Evolutionary conservation across 2,888 invertebrate genomes (phyloP).

Genomic region (Apoderus coryli): DNA sequence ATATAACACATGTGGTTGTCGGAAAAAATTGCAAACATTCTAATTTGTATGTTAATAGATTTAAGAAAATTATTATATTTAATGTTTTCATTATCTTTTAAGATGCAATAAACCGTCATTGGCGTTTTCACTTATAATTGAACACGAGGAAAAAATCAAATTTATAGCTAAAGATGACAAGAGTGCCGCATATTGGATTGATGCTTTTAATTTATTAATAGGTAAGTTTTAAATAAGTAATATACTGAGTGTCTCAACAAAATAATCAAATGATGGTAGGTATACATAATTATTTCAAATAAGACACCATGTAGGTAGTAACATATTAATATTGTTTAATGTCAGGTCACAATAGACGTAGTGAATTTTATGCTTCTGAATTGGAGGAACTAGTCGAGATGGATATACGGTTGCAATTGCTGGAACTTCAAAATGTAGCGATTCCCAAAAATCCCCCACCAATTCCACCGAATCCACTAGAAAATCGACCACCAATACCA

Average conservation of each 20-base stretch:
- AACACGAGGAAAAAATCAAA: slow-evolving; percentile 24
- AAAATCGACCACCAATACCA: slow-evolving; percentile 19
- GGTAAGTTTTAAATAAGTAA: slow-evolving; percentile 19
- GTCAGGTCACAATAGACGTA: slow-evolving; percentile 20
- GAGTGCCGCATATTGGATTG: slow-evolving; percentile 28
- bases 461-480: slow-evolving; percentile 20
- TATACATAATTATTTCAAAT: not conserved
- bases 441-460: slow-evolving; percentile 27
- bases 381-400: slow-evolving; percentile 26
- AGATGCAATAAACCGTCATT: slow-evolving; percentile 21
- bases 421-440: slow-evolving; percentile 28
- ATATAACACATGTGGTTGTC: slow-evolving; percentile 26
- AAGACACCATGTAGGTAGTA: not conserved
- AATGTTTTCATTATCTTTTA: slow-evolving; percentile 8
- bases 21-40: slow-evolving; percentile 28
- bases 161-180: slow-evolving; percentile 26
- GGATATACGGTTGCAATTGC: slow-evolving; percentile 27
- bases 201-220: slow-evolving; percentile 25
- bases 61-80: slow-evolving; percentile 5
- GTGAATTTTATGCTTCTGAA: slow-evolving; percentile 25
- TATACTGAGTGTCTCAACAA: too few relatives aligned
- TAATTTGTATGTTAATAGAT: slow-evolving; percentile 23
- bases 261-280: too few relatives aligned
- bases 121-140: slow-evolving; percentile 27
- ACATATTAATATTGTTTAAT: slow-evolving; percentile 4